phyloP scores from a whole-genome alignment of 2,113 vertebrate species.

The Potamarius usumacintae region DNA sequence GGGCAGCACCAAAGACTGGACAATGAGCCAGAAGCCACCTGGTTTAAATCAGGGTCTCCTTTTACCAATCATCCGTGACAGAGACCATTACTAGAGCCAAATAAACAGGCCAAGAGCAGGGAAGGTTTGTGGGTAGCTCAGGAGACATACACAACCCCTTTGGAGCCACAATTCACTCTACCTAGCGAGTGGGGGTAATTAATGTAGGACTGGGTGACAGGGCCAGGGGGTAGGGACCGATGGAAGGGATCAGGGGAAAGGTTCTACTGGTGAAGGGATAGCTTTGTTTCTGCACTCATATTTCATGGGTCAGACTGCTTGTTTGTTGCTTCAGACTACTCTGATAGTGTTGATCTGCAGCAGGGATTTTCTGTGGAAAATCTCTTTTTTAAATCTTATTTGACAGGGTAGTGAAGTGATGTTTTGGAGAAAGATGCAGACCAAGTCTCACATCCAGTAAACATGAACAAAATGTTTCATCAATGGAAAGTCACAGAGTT shows the following conservation, averaged over 20 bases:
- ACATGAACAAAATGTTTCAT: slow-evolving; percentile 19
- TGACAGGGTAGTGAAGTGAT: slow-evolving; percentile 50
- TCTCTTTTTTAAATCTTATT: slow-evolving; percentile 38
- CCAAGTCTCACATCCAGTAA: slow-evolving; percentile 12
- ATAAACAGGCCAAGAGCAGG: slow-evolving; percentile 64
- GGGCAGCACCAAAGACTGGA: slow-evolving; percentile 67
- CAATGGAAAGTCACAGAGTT: slow-evolving; percentile 16
- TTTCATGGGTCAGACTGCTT: slow-evolving; percentile 67
- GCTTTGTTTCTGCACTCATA: slow-evolving; percentile 68
- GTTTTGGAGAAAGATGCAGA: slow-evolving; percentile 63
- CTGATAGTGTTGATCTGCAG: slow-evolving; percentile 59
- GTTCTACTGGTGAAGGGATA: slow-evolving; percentile 53
- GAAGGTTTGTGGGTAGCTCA: slow-evolving; percentile 64
- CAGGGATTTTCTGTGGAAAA: slow-evolving; percentile 54
- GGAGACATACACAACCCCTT: slow-evolving; percentile 50
- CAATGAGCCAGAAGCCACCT: slow-evolving; percentile 74
- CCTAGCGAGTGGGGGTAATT: slow-evolving; percentile 64
- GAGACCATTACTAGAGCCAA: slow-evolving; percentile 66
- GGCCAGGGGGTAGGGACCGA: slow-evolving; percentile 51
- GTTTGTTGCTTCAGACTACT: slow-evolving; percentile 69
- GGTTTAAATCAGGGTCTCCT: slow-evolving; percentile 71
- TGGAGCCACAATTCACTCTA: slow-evolving; percentile 62
- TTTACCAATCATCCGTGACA: slow-evolving; percentile 68
- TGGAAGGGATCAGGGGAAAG: slow-evolving; percentile 39
- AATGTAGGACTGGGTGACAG: slow-evolving; percentile 58